Conservation (phyloP, 2,797 vertebrate genomes). For the Meda fulgida region DNA sequence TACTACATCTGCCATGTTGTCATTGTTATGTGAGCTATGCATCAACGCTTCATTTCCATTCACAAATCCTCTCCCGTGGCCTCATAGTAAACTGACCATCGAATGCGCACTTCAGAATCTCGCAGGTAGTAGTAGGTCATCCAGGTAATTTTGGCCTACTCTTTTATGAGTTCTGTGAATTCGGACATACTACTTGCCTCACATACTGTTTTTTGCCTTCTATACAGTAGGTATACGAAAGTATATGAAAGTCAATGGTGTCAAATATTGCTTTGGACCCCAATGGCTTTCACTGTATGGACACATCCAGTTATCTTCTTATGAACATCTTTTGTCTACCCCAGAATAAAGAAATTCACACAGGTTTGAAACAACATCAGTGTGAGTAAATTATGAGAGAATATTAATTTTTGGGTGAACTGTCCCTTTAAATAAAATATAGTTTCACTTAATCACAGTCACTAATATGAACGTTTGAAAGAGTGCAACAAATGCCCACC, state of each 20-base stretch:
- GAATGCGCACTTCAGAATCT: too few species aligned
- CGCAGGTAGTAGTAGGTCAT: background rate
- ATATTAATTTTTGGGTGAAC: background rate
- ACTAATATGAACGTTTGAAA: background rate
- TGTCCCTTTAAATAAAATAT: background rate
- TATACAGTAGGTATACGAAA: too few species aligned
- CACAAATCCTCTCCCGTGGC: background rate
- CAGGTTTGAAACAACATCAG: background rate
- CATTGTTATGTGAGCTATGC: background rate
- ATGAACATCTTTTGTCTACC: background rate
- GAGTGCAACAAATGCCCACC: conserved; percentile 26
- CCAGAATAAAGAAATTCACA: background rate
- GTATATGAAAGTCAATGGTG: background rate
- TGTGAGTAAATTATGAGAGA: background rate
- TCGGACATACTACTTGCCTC: too few species aligned
- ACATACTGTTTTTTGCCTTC: background rate
- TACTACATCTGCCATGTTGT: background rate
- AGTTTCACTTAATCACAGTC: background rate
- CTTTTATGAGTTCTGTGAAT: background rate
- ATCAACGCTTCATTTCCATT: background rate
- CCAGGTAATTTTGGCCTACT: background rate
- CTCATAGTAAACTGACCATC: too few species aligned
- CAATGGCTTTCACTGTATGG: background rate
- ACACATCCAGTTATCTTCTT: background rate
- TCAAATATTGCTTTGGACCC: background rate